These are phyloP conservation scores for Neria commutata DNA, from an alignment of 2,888 invertebrate genomes.

Conservation along the genomic window DNA sequence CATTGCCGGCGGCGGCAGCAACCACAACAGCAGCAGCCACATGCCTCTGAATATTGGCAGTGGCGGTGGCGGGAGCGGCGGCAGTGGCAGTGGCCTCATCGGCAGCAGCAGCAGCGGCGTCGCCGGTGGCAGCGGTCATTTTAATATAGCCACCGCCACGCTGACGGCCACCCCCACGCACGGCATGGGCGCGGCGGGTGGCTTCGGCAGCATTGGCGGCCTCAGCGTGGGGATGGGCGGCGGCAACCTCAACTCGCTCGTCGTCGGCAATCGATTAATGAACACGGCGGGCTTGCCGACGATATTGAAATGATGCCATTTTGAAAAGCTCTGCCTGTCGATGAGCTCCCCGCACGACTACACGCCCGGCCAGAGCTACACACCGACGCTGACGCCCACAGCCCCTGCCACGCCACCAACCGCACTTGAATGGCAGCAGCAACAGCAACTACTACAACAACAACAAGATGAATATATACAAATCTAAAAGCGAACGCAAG, in stretches of 20 bases:
- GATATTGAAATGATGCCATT: slow-evolving; percentile 57
- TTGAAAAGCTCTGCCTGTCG: slow-evolving; percentile 51
- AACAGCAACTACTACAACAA: slow-evolving; percentile 11
- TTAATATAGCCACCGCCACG: slow-evolving; percentile 48
- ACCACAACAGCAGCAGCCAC: slow-evolving; percentile 28
- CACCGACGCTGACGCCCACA: slow-evolving; percentile 36
- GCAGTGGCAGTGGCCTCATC: slow-evolving; percentile 27
- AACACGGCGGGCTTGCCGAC: slow-evolving; percentile 52
- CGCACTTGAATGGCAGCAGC: slow-evolving; percentile 15
- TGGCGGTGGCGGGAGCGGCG: slow-evolving; percentile 30
- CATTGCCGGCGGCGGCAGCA: slow-evolving; percentile 28
- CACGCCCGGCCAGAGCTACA: slow-evolving; percentile 20
- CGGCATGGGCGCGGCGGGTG: slow-evolving; percentile 36
- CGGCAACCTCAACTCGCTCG: slow-evolving; percentile 50
- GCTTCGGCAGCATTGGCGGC: slow-evolving; percentile 39
- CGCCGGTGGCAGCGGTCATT: slow-evolving; percentile 41
- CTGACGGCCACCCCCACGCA: slow-evolving; percentile 47
- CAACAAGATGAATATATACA: slow-evolving; percentile 18
- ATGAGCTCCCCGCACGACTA: slow-evolving; percentile 41
- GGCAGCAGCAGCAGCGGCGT: slow-evolving; percentile 29
- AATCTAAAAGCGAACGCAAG: slow-evolving; percentile 22
- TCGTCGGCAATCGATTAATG: slow-evolving; percentile 56
- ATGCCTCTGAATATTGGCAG: slow-evolving; percentile 36
- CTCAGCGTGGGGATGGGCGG: slow-evolving; percentile 46
- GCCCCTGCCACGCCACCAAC: slow-evolving; percentile 22